Conservation (phyloP, 2,888 invertebrate species). For the Onthophagus sagittarius region DNA sequence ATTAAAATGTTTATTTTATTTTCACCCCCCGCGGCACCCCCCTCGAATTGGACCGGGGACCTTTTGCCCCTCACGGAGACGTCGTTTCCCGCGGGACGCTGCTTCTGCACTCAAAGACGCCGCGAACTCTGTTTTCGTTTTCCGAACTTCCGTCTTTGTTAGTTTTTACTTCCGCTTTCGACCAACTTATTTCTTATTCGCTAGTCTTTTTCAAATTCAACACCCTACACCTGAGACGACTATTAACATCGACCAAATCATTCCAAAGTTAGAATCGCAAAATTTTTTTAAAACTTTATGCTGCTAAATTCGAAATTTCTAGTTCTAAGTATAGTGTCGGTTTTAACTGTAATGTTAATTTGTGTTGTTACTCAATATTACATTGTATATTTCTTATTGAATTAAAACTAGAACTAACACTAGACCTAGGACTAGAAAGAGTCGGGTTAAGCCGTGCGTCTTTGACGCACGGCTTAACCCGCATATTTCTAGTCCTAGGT, state of each 20-base stretch:
- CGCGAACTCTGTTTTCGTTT: conserved; percentile 6
- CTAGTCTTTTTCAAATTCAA: not conserved
- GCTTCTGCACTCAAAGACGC: not conserved
- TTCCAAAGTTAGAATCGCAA: not conserved
- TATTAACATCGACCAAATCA: conserved; percentile 1
- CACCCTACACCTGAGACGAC: not conserved
- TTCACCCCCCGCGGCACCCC: not conserved
- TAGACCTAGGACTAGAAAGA: too few species aligned
- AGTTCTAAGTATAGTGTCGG: too few species aligned
- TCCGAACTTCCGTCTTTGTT: conserved; percentile 1
- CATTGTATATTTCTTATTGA: too few species aligned
- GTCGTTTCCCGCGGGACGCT: not conserved
- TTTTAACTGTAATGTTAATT: too few species aligned
- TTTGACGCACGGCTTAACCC: too few species aligned
- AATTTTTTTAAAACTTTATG: not conserved
- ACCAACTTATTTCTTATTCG: not conserved
- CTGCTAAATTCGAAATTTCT: too few species aligned
- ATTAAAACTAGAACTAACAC: too few species aligned
- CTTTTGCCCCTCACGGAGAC: conserved; percentile 1
- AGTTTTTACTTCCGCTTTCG: not conserved
- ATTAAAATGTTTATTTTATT: conserved; percentile 28
- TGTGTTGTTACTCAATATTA: too few species aligned
- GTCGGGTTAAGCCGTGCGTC: too few species aligned
- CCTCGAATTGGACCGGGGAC: not conserved
- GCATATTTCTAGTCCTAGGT: too few species aligned